Base-by-base conservation (phyloP, 2,797 vertebrate species). In the Tapirus indicus region DNA sequence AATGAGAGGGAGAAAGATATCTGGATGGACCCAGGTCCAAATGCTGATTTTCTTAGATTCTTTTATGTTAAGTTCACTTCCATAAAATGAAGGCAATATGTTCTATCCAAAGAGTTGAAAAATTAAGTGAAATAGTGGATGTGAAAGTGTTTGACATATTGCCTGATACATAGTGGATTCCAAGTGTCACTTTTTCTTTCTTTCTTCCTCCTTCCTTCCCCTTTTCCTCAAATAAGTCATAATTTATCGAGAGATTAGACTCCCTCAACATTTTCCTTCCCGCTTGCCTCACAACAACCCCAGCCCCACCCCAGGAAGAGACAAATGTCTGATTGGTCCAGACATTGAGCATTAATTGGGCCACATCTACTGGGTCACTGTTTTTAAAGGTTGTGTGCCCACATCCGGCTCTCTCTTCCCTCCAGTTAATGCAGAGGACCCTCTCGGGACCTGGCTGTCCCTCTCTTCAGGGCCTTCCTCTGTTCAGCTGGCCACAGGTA, bases 301-400 rank as follows among this genome's bases (percentile, higher is more conserved):
- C 32, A 49, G 10, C 5, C 23, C 41, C 16, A 94, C 8, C 12
- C 13, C 88, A 86, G 56, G 44, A 86, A 94, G 64, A 89, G 13
- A 62, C 11, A 20, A 3, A 20, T 7, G 29, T 38, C 60, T 49
- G 25, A 52, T 17, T n/a, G 41, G 16, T 35, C 88, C 35, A 35
- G 95, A 12, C 35, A 44, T 2, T 77, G 41, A 54, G 41, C 21
- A 69, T 47, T 13, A 27, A 38, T 1, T 35, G 56, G 54, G 11
- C 49, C 23, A 4, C 2, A 0, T 2, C 11, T 35, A 49, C 32
- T 0, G 16, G 21, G 38, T n/a, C 2, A 2, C 5, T 23, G 13
- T 35, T 21, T 25, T 12, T 32, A 56, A 75, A 71, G 9, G 27
- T 5, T 47, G 5, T 11, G 10, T 52, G 25, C 68, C 72, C 56